Evolutionary conservation across 2,888 invertebrate genomes (phyloP), one percentile per base, ranked within the genome.

Genomic region (Germaria angustata): DNA sequence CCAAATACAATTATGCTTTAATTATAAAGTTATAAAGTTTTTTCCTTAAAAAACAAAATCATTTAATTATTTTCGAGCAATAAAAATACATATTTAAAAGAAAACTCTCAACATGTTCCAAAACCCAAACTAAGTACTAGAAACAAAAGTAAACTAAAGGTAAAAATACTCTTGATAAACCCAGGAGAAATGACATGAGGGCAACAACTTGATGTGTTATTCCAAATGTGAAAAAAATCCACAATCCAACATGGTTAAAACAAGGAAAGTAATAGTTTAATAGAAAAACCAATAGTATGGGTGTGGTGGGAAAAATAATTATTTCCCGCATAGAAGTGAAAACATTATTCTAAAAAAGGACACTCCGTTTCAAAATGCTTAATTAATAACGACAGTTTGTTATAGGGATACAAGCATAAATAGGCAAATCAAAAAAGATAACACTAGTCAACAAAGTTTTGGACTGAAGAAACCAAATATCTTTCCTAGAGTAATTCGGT

Each of bases 231-330:
- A 63, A 51, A 71, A 68, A 63, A 65, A n/a, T n/a, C n/a, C n/a
- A n/a, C n/a, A 66, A 77, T 77, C 77, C 65, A 65, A 68, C 39
- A n/a, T 34, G 20, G 41, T n/a, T n/a, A 28, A 49, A 15, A 20
- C 28, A 34, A 15, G 22, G 11, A 32, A 57, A 51, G 49, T 8
- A 17, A 15, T 11, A 32, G 34, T 44, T 22, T 55, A n/a, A 39
- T 24, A 73, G 73, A 68, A 59, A 77, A 77, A 72, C 69, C 77
- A 24, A 55, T 7, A 4, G 44, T 44, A 39, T 49, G 28, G 73
- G 72, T 65, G 69, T 72, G 75, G 49, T 75, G 77, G 69, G 75
- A 81, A 79, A 53, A n/a, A n/a, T n/a, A n/a, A n/a, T n/a, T n/a
- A n/a, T n/a, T 28, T 11, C 8, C 5, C 36, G 17, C 44, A 44